Evolutionary conservation across 2,888 invertebrate species (phyloP), one percentile per base, ranked within the genome.

Genomic region (Cristatella mucedo): DNA sequence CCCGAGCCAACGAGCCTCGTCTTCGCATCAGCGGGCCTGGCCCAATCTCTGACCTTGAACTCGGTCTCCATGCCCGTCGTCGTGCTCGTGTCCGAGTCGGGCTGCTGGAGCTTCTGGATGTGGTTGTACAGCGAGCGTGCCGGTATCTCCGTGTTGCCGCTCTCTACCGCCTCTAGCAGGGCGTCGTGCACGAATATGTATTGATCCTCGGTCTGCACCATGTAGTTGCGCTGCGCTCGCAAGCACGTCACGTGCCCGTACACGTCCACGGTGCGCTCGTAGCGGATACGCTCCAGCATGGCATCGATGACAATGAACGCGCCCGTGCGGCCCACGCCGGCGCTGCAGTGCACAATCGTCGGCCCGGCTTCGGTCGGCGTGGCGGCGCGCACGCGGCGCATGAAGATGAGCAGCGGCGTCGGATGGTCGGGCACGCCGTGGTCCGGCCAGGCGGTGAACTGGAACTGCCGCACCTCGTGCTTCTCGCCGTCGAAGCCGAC

Each of bases 401-500:
- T 72, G 70, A 99, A 99, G 70, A 93, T 87, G 49, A 97, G 72
- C 71, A 97, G 89, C 0, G 95, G 95, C 1, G 95, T 95, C 0
- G 97, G 93, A 68, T 95, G 91, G 64, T 95, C 95, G 2, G 97
- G 95, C 2, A 97, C 95, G 2, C 74, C 95, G 59, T 97, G 97
- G 68, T 99, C 97, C 1, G 97, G 95, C 97, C 97, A 97, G 3
- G 95, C 95, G 1, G 95, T 97, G 63, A 95, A 97, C 68, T 97
- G 97, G 52, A 95, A 72, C 63, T 97, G 97, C 55, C 89, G 84
- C 40, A 97, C 79, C 66, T 97, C 95, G 1, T 95, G 76, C 21
- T 85, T 77, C 59, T 64, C 65, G 16, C 55, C 54, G n/a, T n/a
- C n/a, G n/a, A n/a, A n/a, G n/a, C n/a, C n/a, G n/a, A n/a, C n/a